phyloP scores from a whole-genome alignment of 2,797 vertebrate genomes.

The Psittacula derbiana region DNA sequence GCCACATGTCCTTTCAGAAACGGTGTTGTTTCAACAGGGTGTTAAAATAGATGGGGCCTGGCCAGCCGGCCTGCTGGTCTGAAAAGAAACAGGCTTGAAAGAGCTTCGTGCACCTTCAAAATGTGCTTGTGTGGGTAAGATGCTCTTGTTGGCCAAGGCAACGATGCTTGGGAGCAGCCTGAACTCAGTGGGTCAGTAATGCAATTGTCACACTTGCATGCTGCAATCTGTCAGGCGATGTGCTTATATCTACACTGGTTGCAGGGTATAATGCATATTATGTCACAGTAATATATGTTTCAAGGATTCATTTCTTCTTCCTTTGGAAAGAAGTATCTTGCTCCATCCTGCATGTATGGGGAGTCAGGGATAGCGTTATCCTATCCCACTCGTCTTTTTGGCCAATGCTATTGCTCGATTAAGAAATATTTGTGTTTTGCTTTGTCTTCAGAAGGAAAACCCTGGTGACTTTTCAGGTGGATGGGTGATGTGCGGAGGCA shows the following conservation, averaged over 20 bases:
- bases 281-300: neutral
- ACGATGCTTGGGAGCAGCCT: neutral
- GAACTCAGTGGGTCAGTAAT: neutral
- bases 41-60: neutral
- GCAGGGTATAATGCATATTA: neutral
- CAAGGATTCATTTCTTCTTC: neutral
- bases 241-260: neutral
- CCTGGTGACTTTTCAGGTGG: neutral
- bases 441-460: neutral
- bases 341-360: neutral
- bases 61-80: neutral
- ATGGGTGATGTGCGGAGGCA: neutral
- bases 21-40: neutral
- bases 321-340: neutral
- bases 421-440: neutral
- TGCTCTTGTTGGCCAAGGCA: neutral
- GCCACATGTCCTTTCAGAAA: slow-evolving; percentile 36
- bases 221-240: neutral
- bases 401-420: neutral
- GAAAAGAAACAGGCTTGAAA: neutral
- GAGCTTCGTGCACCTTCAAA: neutral
- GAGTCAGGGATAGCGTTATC: neutral
- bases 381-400: neutral
- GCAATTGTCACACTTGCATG: neutral
- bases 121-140: neutral